These are phyloP conservation scores for Neosilurus mollespiculum DNA, from an alignment of 2,797 vertebrate species.

Conservation along the genomic window DNA sequence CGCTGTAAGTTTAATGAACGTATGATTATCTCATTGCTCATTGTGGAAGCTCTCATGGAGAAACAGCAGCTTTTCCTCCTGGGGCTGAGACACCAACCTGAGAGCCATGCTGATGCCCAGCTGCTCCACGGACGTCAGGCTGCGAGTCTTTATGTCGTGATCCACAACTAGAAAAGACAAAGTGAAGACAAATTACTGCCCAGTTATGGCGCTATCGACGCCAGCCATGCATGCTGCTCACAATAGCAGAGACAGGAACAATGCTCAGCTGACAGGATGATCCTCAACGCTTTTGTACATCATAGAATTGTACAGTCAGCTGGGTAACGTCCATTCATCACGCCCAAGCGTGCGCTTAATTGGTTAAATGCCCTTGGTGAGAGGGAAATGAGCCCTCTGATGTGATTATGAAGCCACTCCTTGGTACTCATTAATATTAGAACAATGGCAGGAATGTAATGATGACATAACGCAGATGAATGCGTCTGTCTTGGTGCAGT, in stretches of 20 bases:
- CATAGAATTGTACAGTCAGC: conserved; percentile 25
- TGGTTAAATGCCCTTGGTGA: conserved; percentile 60
- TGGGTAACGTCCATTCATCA: conserved; percentile 55
- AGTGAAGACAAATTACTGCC: conserved; percentile 16
- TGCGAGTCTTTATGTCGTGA: conserved; percentile 67
- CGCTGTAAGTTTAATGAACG: background rate
- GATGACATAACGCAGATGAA: conserved; percentile 69
- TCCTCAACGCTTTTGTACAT: background rate
- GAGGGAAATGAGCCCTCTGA: conserved; percentile 46
- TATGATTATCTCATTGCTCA: conserved; percentile 9
- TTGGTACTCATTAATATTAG: conserved; percentile 61
- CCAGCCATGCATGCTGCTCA: conserved; percentile 3
- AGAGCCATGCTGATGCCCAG: conserved; percentile 84
- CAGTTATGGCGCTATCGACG: background rate
- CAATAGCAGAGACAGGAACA: background rate
- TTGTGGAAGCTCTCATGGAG: background rate
- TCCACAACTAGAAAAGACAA: conserved; percentile 73
- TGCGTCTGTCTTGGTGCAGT: conserved; percentile 50
- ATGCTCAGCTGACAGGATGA: background rate
- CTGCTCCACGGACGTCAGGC: conserved; percentile 80
- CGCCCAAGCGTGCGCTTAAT: conserved; percentile 57
- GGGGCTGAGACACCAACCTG: conserved; percentile 71
- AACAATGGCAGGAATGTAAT: conserved; percentile 66
- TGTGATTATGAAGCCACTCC: conserved; percentile 52
- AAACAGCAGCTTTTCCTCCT: background rate